Evolutionary conservation across 2,113 vertebrate genomes (phyloP), one percentile per base, ranked within the genome.

Genomic region (Entosphenus tridentatus): DNA sequence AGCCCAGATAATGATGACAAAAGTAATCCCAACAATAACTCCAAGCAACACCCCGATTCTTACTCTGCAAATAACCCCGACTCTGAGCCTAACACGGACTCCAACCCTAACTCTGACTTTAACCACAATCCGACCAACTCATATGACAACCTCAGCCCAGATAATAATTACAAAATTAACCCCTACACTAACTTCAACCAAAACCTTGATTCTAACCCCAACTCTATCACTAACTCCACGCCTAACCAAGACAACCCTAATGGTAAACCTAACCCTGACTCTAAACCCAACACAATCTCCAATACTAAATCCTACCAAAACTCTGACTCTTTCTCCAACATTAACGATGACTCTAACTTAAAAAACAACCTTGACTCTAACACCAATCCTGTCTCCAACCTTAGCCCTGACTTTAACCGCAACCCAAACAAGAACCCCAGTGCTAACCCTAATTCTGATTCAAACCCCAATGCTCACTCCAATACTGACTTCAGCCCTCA

Each of bases 391-490:
- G n/a, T 57, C 68, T n/a, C 18, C 56, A 69, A 56, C 68, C n/a
- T 14, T 69, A 69, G 14, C 68, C 68, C 10, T 69, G n/a, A 69
- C 68, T 55, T 55, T 18, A 69, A 57, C 17, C 68, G 14, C 55
- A 69, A 69, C 17, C 55, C 68, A 9, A 69, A 69, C 18, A 16
- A 11, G 5, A 69, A 69, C 18, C 68, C 18, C 11, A 69, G 56
- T n/a, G 21, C 68, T 57, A 69, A 69, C 68, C 68, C 68, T 9
- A 57, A 69, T n/a, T 55, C 55, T 69, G 56, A 69, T 55, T 55
- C 68, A 16, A 69, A 69, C 68, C 13, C 68, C 10, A 56, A 69
- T 9, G n/a, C 17, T 69, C 18, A 57, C 17, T 55, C 68, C 55
- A 69, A 67, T 39, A 18, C 68, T 10, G n/a, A 69, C 68, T 55